Percentiles rank a stretch among this genome's conserved stretches.
These are phyloP conservation scores for Steinernema scapterisci DNA, from an alignment of 2,888 invertebrate species.

Conservation along the genomic window DNA sequence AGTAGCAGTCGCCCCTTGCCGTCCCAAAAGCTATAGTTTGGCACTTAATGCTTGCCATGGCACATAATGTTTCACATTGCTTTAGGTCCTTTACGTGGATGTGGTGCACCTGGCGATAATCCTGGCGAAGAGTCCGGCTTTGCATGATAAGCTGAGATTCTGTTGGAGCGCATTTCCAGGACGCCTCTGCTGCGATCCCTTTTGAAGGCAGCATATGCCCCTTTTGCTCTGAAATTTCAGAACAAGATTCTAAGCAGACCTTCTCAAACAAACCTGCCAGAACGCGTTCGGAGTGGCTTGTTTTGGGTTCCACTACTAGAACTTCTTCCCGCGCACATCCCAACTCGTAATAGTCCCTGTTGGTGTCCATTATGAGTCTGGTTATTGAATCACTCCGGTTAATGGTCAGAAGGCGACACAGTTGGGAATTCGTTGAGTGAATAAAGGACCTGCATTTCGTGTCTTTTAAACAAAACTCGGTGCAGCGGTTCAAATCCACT, in stretches of 20 bases:
- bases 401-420: constrained; percentile 41
- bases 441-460: constrained; percentile 43
- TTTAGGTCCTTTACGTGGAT: constrained; percentile 40
- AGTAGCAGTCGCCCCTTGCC: constrained; percentile 40
- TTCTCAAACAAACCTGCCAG: no score
- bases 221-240: not conserved
- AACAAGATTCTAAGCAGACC: no score
- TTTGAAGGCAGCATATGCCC: not conserved
- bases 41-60: constrained; percentile 39
- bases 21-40: constrained; percentile 42
- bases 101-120: constrained; percentile 50
- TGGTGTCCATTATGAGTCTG: constrained; percentile 44
- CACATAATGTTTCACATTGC: constrained; percentile 43
- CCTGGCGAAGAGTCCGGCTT: constrained; percentile 41
- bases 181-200: not conserved
- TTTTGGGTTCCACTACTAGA: not conserved
- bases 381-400: constrained; percentile 37
- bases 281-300: no score
- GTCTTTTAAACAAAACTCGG: constrained; percentile 44
- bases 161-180: constrained; percentile 33
- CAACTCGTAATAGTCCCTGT: constrained; percentile 56
- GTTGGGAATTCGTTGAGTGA: constrained; percentile 33
- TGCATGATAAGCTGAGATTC: constrained; percentile 39
- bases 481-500: constrained; percentile 38
- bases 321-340: constrained; percentile 45